Evolutionary conservation across 2,113 vertebrate species (phyloP), one percentile per base, ranked within the genome.

Genomic region (Caloenas nicobarica): DNA sequence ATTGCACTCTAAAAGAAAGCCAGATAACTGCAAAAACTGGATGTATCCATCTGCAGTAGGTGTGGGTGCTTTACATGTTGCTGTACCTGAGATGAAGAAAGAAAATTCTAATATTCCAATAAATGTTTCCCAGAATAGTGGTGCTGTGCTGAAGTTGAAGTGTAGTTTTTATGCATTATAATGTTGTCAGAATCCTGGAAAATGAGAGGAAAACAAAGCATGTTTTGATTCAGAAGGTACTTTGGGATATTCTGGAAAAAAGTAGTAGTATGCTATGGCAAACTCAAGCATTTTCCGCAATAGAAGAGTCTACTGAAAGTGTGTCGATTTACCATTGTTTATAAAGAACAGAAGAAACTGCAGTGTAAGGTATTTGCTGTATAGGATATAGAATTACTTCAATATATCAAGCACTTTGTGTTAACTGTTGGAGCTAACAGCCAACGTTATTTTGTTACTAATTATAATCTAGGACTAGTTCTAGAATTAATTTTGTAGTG

Each of bases 331-430:
- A 31, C 5, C 1, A 28, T 11, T 66, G 9, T 36, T 79, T 70
- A 6, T 11, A 70, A 40, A 28, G 10, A 81, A 77, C 3, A 48
- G 15, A 24, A 72, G 1, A n/a, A 56, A 44, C 7, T 69, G 6
- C 9, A 33, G 1, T 16, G 1, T 31, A n/a, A 73, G 3, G 5
- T 6, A 3, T 34, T 46, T 48, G 3, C 60, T 66, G 10, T 14
- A 7, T 22, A 38, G 2, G 16, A 38, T 34, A 44, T 16, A 78
- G 40, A 81, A 46, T 26, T 10, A 66, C 6, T 58, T 81, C 8
- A 81, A 3, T 6, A 7, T 66, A 64, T 89, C 19, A 73, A 53
- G 5, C 2, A 18, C 16, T 64, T 62, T 25, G 1, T 54, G 36
- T 50, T 36, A 71, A 40, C 10, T 57, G 17, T 29, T 64, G 42